Evolutionary conservation across 2,797 vertebrate genomes (phyloP).

Genomic region (Sebastes miniatus): DNA sequence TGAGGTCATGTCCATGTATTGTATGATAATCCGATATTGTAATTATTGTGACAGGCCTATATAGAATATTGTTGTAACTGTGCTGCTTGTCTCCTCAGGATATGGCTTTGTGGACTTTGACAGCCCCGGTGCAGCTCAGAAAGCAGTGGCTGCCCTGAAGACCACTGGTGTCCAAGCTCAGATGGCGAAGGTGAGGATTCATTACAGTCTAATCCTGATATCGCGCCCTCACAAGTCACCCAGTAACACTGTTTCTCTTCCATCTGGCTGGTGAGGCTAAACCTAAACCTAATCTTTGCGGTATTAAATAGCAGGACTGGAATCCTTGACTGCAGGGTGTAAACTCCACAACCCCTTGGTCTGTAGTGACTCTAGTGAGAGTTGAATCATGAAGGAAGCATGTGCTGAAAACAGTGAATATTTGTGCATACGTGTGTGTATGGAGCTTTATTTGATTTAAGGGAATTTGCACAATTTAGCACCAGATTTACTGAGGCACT

Average conservation of each 20-base stretch:
- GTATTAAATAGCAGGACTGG: conserved; percentile 34
- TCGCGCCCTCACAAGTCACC: conserved; percentile 29
- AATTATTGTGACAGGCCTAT: background rate
- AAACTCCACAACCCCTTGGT: background rate
- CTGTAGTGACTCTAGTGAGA: conserved; percentile 2
- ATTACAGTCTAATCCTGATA: conserved; percentile 57
- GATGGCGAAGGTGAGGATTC: conserved; percentile 97
- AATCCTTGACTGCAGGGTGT: conserved; percentile 28
- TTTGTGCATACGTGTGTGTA: background rate
- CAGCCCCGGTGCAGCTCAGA: conserved; percentile 96
- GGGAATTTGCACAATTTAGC: background rate
- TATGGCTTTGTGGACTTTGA: conserved; percentile 99
- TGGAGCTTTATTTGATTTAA: background rate
- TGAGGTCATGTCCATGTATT: too few species aligned
- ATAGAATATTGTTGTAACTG: conserved; percentile 26
- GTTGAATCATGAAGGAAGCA: conserved; percentile 13
- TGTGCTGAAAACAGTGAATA: background rate
- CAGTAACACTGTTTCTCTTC: conserved; percentile 23
- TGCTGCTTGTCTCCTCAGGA: conserved; percentile 80
- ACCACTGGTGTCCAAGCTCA: conserved; percentile 96
- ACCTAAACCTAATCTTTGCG: conserved; percentile 47
- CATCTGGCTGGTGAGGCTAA: conserved; percentile 20
- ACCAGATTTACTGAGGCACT: background rate
- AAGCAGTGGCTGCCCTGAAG: conserved; percentile 96
- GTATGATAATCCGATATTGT: rapidly evolving